These are phyloP conservation scores for Phylloscopus trochilus DNA, from an alignment of 2,113 vertebrate species.

Conservation along the genomic window DNA sequence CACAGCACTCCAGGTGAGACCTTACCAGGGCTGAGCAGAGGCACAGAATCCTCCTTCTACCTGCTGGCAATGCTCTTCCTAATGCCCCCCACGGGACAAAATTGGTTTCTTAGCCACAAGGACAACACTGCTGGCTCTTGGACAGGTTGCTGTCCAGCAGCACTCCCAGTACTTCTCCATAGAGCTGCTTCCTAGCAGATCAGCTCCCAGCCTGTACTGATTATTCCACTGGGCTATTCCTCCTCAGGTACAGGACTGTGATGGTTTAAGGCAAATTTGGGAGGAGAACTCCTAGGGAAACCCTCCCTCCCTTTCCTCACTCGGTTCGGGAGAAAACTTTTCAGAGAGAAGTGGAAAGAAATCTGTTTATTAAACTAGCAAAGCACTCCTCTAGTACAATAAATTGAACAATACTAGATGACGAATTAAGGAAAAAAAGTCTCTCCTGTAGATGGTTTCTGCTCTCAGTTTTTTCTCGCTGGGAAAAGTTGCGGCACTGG, in stretches of 20 bases:
- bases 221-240: background rate
- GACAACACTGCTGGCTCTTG: background rate
- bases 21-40: background rate
- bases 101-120: background rate
- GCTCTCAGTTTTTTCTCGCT: no score
- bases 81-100: background rate
- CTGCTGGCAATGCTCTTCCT: background rate
- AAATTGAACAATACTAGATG: no score
- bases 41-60: background rate
- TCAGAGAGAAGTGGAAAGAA: no score
- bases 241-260: background rate
- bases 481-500: no score
- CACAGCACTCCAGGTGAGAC: rapidly evolving
- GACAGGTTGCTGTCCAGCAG: background rate
- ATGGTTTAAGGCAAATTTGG: no score
- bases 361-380: no score
- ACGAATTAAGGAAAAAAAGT: no score
- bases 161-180: rapidly evolving
- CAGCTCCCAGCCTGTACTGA: background rate
- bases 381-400: no score
- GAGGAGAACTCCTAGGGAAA: no score
- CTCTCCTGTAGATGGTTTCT: no score
- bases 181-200: background rate
- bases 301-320: no score
- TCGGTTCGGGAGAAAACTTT: no score